A percentile compares a stretch with the other conserved stretches of the same genome.
Evolutionary conservation across 1,140 invertebrate genomes (phyloP).

Genomic region (Brachystomella parvula): DNA sequence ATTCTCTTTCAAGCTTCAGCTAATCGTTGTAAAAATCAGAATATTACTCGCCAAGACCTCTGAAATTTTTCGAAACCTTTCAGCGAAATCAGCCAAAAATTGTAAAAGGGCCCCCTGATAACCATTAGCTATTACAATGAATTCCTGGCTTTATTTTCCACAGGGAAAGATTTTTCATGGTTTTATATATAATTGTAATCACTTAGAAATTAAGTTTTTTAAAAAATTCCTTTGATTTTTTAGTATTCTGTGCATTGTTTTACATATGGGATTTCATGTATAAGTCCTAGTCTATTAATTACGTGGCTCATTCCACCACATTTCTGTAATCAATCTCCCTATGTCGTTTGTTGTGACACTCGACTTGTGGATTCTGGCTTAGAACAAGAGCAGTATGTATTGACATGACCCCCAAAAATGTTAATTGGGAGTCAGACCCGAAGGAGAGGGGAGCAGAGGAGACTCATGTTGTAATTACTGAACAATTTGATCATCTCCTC

Average conservation of each 20-base stretch:
- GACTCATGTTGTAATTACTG: neutral
- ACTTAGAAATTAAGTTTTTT: neutral
- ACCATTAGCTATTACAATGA: too few species aligned
- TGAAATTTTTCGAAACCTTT: too few species aligned
- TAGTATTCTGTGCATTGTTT: neutral
- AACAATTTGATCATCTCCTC: neutral
- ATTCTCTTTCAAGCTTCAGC: too few species aligned
- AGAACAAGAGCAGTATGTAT: too few species aligned
- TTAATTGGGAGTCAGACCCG: slow-evolving; percentile 1
- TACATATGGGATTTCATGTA: neutral
- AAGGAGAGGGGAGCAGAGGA: neutral
- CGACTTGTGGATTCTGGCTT: too few species aligned
- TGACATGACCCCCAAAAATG: slow-evolving; percentile 2
- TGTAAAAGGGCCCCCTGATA: too few species aligned
- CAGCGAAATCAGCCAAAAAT: too few species aligned
- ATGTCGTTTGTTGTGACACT: neutral
- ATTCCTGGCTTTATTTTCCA: neutral
- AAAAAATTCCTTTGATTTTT: neutral
- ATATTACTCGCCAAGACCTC: too few species aligned
- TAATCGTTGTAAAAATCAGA: too few species aligned
- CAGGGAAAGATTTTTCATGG: neutral
- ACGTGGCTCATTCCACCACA: neutral
- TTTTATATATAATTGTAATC: neutral
- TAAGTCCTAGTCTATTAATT: neutral
- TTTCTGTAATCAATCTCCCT: neutral